phyloP scores from a whole-genome alignment of 1,140 invertebrate genomes.

The Drosophila arawakana region DNA sequence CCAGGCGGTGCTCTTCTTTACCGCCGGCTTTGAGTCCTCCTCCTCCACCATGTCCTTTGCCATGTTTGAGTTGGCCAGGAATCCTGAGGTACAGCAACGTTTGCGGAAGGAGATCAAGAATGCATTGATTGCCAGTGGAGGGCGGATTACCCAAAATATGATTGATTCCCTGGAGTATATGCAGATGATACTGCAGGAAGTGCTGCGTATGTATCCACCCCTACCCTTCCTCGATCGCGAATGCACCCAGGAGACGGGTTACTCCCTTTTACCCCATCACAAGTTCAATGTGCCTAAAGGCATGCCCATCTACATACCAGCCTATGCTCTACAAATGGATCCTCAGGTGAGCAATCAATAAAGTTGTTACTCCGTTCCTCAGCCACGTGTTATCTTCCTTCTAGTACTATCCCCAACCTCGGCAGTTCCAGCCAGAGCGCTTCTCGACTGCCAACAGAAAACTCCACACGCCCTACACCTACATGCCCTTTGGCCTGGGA shows the following conservation, averaged over 20 bases:
- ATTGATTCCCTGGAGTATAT: conserved; percentile 85
- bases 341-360: conserved; percentile 53
- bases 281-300: conserved; percentile 63
- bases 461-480: conserved; percentile 86
- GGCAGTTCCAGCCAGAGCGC: conserved; percentile 88
- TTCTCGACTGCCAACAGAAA: conserved; percentile 85
- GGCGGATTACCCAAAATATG: conserved; percentile 82
- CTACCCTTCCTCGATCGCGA: conserved; percentile 86
- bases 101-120: conserved; percentile 84
- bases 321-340: conserved; percentile 78
- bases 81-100: conserved; percentile 84
- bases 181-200: conserved; percentile 85
- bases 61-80: conserved; percentile 85
- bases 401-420: conserved; percentile 88
- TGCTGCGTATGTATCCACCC: conserved; percentile 87
- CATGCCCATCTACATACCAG: conserved; percentile 77
- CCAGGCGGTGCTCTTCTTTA: conserved; percentile 88
- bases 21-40: conserved; percentile 86
- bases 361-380: not conserved
- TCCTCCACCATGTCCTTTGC: conserved; percentile 84
- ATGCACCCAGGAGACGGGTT: conserved; percentile 68
- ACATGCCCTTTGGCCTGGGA: conserved; percentile 92
- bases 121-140: conserved; percentile 78
- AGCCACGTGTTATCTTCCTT: conserved; percentile 51
- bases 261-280: conserved; percentile 64